phyloP scores from a whole-genome alignment of 2,797 vertebrate genomes.

The Anabacerthia variegaticeps region DNA sequence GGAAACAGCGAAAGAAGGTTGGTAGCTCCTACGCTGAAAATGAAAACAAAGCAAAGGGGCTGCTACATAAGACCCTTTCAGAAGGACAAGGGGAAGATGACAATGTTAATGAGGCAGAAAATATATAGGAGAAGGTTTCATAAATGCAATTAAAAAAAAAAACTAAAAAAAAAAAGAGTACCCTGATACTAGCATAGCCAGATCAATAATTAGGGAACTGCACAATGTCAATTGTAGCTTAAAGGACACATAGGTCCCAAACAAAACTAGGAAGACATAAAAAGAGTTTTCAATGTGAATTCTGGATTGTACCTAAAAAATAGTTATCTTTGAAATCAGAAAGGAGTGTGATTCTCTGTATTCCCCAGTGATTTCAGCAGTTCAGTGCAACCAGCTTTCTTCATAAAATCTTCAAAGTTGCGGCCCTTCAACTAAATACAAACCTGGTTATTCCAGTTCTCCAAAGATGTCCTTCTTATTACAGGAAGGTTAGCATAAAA shows the following conservation, averaged over 20 bases:
- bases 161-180: not conserved
- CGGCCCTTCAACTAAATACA: constrained; percentile 3
- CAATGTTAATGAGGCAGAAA: not conserved
- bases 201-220: not conserved
- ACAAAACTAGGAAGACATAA: not conserved
- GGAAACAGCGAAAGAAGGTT: not conserved
- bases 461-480: not conserved
- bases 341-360: not conserved
- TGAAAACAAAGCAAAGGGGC: not conserved
- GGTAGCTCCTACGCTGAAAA: not conserved
- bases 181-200: not conserved
- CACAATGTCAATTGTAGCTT: not conserved
- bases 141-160: not conserved
- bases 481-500: not conserved
- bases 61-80: not conserved
- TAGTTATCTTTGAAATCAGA: not conserved
- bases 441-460: not conserved
- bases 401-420: not conserved
- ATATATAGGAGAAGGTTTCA: not conserved
- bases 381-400: not conserved
- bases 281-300: not conserved
- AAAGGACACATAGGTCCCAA: not conserved
- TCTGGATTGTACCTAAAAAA: not conserved
- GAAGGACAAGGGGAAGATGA: not conserved
- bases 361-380: not conserved